Percentiles rank a stretch among this genome's conserved stretches.
These are phyloP conservation scores for Aromia moschata DNA, from an alignment of 2,888 invertebrate genomes.

Conservation along the genomic window DNA sequence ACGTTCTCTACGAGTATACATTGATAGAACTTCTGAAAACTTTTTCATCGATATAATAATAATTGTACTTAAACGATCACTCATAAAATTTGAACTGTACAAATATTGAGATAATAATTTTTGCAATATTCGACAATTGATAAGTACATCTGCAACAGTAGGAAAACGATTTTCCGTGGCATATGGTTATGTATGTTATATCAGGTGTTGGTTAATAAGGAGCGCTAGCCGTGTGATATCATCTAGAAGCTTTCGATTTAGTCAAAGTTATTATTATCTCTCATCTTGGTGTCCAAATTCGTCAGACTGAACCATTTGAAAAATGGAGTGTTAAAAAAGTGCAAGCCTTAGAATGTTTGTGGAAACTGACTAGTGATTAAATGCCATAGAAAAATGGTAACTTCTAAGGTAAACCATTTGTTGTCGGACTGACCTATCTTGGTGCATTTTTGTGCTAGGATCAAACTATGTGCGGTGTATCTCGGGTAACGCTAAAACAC, in stretches of 20 bases:
- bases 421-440: too few species aligned
- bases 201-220: conserved; percentile 25
- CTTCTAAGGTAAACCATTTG: too few species aligned
- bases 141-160: conserved; percentile 3
- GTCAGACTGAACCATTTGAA: not conserved
- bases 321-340: too few species aligned
- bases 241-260: conserved; percentile 31
- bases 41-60: conserved; percentile 1
- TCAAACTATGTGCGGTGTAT: too few species aligned
- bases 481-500: too few species aligned
- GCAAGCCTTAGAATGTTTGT: too few species aligned
- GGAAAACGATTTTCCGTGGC: conserved; percentile 6
- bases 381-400: too few species aligned
- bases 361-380: too few species aligned
- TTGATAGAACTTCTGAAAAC: conserved; percentile 7
- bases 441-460: too few species aligned
- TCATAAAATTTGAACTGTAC: conserved; percentile 33
- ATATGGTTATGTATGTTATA: conserved; percentile 7
- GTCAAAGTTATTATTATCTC: not conserved
- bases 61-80: not conserved
- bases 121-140: conserved; percentile 3
- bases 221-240: conserved; percentile 26
- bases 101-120: conserved; percentile 11
- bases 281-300: not conserved
- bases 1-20: conserved; percentile 5